These are phyloP conservation scores for Fulica atra DNA, from an alignment of 2,113 vertebrate species.

Conservation along the genomic window DNA sequence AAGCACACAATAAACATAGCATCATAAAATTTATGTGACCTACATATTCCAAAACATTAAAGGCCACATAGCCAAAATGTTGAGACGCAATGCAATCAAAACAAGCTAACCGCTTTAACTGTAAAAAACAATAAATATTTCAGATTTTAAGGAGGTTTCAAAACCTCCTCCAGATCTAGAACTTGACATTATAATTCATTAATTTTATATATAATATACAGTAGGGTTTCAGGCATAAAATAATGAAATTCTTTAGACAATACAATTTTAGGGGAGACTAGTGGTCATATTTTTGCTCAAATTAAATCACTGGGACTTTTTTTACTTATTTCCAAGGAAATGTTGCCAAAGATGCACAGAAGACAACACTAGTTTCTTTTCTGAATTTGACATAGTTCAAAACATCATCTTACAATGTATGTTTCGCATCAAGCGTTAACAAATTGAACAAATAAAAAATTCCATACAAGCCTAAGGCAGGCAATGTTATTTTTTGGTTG, in stretches of 20 bases:
- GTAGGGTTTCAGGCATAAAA: background rate
- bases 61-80: background rate
- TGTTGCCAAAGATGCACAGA: background rate
- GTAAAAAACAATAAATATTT: background rate
- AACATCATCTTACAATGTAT: background rate
- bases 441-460: background rate
- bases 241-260: background rate
- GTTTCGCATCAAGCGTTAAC: background rate
- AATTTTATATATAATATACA: background rate
- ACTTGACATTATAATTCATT: background rate
- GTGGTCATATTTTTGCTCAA: background rate
- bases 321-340: background rate
- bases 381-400: background rate
- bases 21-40: background rate
- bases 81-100: background rate
- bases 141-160: background rate
- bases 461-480: background rate
- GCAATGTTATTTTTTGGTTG: background rate
- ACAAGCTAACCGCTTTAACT: background rate
- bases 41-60: background rate
- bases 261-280: background rate
- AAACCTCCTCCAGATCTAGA: background rate
- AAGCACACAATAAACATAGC: background rate
- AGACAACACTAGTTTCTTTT: background rate
- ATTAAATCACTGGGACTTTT: background rate